Percentiles rank a stretch among this genome's conserved stretches.
These are phyloP conservation scores for Pelobates fuscus DNA, from an alignment of 2,113 vertebrate species.

Conservation along the genomic window DNA sequence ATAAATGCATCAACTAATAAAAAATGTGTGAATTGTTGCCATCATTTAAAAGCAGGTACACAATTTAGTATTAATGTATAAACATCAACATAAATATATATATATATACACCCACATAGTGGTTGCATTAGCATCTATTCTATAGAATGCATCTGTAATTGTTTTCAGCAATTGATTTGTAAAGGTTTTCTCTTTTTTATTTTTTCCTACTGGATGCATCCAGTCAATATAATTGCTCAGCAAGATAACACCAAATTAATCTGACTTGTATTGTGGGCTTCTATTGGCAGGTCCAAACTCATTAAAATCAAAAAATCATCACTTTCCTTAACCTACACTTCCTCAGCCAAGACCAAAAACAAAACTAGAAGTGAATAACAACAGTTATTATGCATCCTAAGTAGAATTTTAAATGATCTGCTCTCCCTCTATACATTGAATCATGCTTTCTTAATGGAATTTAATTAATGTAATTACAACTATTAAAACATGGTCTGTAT, in stretches of 20 bases:
- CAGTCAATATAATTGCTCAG: conserved; percentile 31
- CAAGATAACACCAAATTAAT: conserved; percentile 55
- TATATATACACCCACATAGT: no score
- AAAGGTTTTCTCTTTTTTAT: no score
- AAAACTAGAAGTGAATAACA: conserved; percentile 31
- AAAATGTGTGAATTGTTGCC: no score
- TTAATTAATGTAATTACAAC: conserved; percentile 1
- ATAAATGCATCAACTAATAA: no score
- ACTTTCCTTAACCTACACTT: conserved; percentile 25
- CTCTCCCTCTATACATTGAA: no score
- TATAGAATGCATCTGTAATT: no score
- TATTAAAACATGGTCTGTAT: conserved; percentile 27
- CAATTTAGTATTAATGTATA: no score
- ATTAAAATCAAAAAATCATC: conserved; percentile 35
- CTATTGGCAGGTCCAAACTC: conserved; percentile 45
- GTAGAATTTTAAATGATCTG: background rate
- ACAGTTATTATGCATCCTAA: conserved; percentile 26
- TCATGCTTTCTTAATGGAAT: conserved; percentile 6
- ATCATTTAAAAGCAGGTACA: no score
- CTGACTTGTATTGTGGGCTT: conserved; percentile 6
- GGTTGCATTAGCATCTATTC: no score
- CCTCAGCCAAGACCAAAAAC: conserved; percentile 33
- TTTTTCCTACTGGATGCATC: no score
- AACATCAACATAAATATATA: no score
- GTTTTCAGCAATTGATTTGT: no score